Percentiles rank a stretch among this genome's conserved stretches.
phyloP scores from a whole-genome alignment of 2,113 vertebrate species.

The Columbina picui region DNA sequence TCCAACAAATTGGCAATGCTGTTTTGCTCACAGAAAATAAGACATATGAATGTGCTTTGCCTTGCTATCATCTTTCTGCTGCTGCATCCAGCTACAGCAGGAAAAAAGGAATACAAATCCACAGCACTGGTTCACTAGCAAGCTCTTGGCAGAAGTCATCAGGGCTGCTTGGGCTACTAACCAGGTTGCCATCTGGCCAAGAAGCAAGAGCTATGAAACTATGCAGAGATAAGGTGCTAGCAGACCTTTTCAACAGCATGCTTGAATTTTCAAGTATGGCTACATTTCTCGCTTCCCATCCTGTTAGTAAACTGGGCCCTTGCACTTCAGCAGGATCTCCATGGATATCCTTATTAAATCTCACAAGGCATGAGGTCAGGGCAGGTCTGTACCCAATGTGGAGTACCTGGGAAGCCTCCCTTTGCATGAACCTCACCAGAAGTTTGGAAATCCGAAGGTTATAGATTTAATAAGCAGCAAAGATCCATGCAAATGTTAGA shows the following conservation, averaged over 20 bases:
- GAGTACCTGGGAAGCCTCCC: neutral
- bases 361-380: neutral
- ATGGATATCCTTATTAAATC: neutral
- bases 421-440: neutral
- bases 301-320: neutral
- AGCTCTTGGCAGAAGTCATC: neutral
- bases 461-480: neutral
- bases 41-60: neutral
- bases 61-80: neutral
- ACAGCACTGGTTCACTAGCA: neutral
- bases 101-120: neutral
- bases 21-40: neutral
- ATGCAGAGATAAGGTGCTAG: neutral
- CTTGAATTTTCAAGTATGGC: neutral
- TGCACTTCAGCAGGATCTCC: neutral
- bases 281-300: neutral
- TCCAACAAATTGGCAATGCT: neutral
- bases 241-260: neutral
- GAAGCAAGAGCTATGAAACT: neutral
- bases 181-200: neutral
- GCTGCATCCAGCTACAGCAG: neutral
- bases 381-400: neutral
- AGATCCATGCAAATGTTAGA: neutral
- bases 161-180: neutral
- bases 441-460: neutral